Base-by-base conservation (phyloP, 2,888 invertebrate species). In the Spatulosminthurus flaviceps region DNA sequence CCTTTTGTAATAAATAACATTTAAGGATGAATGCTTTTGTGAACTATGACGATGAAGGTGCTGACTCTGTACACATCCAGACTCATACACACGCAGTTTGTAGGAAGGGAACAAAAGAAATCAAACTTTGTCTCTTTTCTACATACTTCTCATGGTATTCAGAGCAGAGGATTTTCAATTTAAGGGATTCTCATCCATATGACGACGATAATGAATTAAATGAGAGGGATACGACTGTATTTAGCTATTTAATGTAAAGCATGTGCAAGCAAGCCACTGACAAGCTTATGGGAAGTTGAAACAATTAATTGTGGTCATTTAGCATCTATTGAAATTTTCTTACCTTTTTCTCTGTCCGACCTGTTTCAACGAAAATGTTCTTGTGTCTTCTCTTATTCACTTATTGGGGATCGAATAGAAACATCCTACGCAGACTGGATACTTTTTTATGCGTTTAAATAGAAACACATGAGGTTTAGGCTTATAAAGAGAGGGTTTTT, bases 1-100 rank as follows among this genome's bases (percentile, higher is more conserved):
- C 34, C 19, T 28, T 29, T 13, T 69, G 28, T 69, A 69, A 69
- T 69, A 69, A 70, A 41, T 70, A 41, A 70, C 42, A 70, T 70
- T 41, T 70, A n/a, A 21, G 21, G 42, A 22, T 70, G 70, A 70
- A 70, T 70, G 34, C 11, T 24, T 34, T 34, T 70, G 70, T 70
- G 70, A 70, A 70, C 70, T 70, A 70, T 70, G 41, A 9, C 4
- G 13, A 24, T 66, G 41, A 9, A 13, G 13, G 13, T 66, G 66
- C 5, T 66, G 66, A 16, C 22, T 66, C 5, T 34, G 34, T 34
- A 34, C 34, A 34, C 34, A 34, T 9, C n/a, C n/a, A n/a, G n/a
- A n/a, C n/a, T n/a, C n/a, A n/a, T 60, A 2, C 60, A 7, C 22
- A 60, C 60, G n/a, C n/a, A n/a, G n/a, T n/a, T n/a, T n/a, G n/a